Evolutionary conservation across 92 coral and sea anemone genomes (phyloP).

Genomic region (Paramuricea clavata): DNA sequence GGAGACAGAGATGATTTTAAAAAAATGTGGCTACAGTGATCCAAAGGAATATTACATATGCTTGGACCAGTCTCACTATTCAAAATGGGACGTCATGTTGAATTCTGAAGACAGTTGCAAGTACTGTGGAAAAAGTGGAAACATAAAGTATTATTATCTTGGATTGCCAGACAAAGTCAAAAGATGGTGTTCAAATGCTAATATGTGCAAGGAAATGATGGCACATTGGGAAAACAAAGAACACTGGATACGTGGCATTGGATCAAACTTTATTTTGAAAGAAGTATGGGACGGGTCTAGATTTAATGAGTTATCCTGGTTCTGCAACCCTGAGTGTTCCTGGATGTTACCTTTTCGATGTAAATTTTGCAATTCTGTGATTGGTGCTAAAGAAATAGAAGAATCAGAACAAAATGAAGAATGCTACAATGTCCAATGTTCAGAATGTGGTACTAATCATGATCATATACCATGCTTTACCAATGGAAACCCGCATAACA

Average conservation of each 20-base stretch:
- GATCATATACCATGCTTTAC: conserved; percentile 5
- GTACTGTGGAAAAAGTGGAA: conserved; percentile 10
- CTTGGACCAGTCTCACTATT: background rate
- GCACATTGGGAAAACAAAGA: conserved; percentile 70
- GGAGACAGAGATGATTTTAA: background rate
- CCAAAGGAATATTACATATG: conserved; percentile 10
- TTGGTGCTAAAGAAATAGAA: conserved; percentile 1
- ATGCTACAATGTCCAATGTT: background rate
- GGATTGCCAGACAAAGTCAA: conserved; percentile 1
- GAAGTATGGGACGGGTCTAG: conserved; percentile 1
- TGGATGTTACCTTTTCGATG: background rate
- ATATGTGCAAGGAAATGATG: conserved; percentile 75
- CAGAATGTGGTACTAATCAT: background rate
- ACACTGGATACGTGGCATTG: background rate
- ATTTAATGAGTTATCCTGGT: too few species aligned
- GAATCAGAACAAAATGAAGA: background rate
- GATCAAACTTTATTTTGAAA: background rate
- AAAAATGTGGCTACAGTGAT: conserved; percentile 9
- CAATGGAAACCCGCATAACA: conserved; percentile 6
- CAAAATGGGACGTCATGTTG: conserved; percentile 3
- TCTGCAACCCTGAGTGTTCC: too few species aligned
- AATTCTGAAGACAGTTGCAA: background rate
- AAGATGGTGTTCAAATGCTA: background rate
- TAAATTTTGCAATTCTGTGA: background rate
- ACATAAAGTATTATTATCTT: background rate